A percentile compares a stretch with the other conserved stretches of the same genome.
These are phyloP conservation scores for Centrocercus urophasianus DNA, from an alignment of 2,113 vertebrate genomes.

Conservation along the genomic window DNA sequence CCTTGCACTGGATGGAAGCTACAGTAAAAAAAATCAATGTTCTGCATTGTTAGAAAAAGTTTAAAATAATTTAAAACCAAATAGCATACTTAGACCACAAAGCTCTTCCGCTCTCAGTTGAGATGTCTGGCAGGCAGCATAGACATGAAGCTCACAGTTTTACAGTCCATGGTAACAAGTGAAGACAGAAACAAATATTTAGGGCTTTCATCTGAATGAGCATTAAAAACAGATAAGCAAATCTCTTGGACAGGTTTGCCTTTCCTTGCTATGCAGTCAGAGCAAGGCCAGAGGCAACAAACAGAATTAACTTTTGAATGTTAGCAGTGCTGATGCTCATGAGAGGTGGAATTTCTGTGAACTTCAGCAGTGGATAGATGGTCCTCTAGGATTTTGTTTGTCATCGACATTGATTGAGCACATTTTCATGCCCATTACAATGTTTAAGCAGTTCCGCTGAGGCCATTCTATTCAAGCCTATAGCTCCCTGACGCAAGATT, in stretches of 20 bases:
- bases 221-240: neutral
- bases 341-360: neutral
- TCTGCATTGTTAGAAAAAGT: neutral
- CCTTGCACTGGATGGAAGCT: neutral
- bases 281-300: neutral
- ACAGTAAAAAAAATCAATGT: neutral
- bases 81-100: neutral
- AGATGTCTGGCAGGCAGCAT: neutral
- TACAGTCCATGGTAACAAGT: neutral
- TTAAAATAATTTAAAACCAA: neutral
- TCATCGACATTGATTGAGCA: neutral
- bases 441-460: neutral
- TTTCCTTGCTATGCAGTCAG: neutral
- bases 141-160: neutral
- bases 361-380: neutral
- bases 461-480: neutral
- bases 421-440: neutral
- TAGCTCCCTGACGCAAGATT: neutral
- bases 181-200: neutral
- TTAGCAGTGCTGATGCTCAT: fast-evolving
- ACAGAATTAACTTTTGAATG: neutral
- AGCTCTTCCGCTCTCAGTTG: neutral
- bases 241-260: neutral
- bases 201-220: neutral
- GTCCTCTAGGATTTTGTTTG: neutral